These are phyloP conservation scores for Agrilus biguttatus DNA, from an alignment of 2,888 invertebrate species.

Conservation along the genomic window DNA sequence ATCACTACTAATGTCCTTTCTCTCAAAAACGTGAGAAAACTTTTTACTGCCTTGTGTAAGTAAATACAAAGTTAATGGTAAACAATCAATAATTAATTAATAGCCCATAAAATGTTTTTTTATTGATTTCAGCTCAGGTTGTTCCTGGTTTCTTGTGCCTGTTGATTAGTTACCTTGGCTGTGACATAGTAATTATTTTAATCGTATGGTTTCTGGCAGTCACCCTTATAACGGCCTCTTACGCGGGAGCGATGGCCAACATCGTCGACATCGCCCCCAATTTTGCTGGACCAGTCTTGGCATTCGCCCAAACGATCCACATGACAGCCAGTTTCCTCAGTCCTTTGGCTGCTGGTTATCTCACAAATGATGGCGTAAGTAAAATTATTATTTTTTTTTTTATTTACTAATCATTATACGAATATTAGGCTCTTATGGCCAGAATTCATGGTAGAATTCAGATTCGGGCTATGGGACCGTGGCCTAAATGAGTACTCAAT, in stretches of 20 bases:
- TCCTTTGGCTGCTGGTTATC: slow-evolving; percentile 46
- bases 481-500: too few relatives aligned
- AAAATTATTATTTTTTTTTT: neutral
- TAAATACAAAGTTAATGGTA: neutral
- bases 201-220: slow-evolving; percentile 55
- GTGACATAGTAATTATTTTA: slow-evolving; percentile 40
- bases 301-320: slow-evolving; percentile 64
- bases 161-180: slow-evolving; percentile 48
- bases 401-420: neutral
- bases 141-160: slow-evolving; percentile 50
- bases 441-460: too few relatives aligned
- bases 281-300: slow-evolving; percentile 56
- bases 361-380: slow-evolving; percentile 44
- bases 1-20: slow-evolving; percentile 42
- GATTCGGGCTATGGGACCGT: too few relatives aligned
- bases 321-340: slow-evolving; percentile 61
- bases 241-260: slow-evolving; percentile 63
- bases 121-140: slow-evolving; percentile 41
- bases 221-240: slow-evolving; percentile 54
- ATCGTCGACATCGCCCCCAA: slow-evolving; percentile 68
- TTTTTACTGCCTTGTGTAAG: slow-evolving; percentile 46
- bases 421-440: too few relatives aligned
- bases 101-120: neutral
- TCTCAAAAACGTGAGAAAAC: slow-evolving; percentile 48
- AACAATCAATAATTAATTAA: neutral